Base-by-base conservation (phyloP, 2,797 vertebrate species). In the Periophthalmus magnuspinnatus region DNA sequence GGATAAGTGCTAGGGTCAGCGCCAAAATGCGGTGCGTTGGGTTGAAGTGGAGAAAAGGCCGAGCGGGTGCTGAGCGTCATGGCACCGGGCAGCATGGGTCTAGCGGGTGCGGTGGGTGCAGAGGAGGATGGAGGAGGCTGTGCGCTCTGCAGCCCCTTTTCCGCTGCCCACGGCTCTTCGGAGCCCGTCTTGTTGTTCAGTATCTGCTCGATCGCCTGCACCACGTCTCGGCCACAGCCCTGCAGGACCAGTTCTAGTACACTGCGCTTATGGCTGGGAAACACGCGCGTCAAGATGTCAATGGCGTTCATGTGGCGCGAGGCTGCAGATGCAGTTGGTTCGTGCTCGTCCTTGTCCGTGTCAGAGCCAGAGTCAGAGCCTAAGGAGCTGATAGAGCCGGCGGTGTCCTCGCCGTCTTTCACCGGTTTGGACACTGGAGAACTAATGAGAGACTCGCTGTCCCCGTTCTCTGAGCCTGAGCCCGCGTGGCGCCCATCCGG, bases 121-220 rank as follows among this genome's bases (percentile, higher is more conserved):
- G 87, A 17, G 2, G 89, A 78, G 36, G 94, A 90, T 6, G 93
- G 88, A 1, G 93, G 92, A 61, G 11, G 88, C 63, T 88, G 94
- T 2, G 91, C 89, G 83, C 87, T 89, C 1, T 94, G 93, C 65
- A 96, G 91, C 78, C 93, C 91, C 38, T 95, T 89, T 54, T 94
- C 94, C 2, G 94, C 94, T 59, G 94, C 89, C 93, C 95, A 96
- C 22, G 93, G 61, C 79, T 95, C 94, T 0, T 95, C 95, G 0
- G 93, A 17, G 2, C 73, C 84, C 72, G 81, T 7, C 74, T 90
- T 90, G 83, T 97, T 96, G 94, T 97, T 98, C 78, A 99, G 95
- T 88, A 99, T 96, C 91, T 99, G 97, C 93, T 99, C 97, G 80
- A 99, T 99, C 86, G 97, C 97, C 91, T 99, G 97, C 36, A 99